These are phyloP conservation scores for Ciconia stormi DNA, from an alignment of 2,113 vertebrate genomes.

Conservation along the genomic window DNA sequence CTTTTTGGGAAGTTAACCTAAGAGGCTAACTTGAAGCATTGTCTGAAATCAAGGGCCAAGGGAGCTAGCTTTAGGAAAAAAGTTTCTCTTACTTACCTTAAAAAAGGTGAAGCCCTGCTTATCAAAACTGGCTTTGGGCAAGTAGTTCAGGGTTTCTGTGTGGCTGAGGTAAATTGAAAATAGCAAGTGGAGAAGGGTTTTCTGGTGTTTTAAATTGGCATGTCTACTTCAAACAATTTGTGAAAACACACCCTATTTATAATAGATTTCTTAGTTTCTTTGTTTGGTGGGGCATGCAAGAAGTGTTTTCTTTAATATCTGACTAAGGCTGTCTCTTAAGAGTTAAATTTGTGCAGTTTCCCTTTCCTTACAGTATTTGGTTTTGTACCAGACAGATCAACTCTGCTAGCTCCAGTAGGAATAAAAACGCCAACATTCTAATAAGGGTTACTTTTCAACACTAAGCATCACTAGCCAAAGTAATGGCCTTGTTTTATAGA, in stretches of 20 bases:
- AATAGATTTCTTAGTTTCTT: not conserved
- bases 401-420: not conserved
- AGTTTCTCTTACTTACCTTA: not conserved
- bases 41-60: not conserved
- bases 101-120: not conserved
- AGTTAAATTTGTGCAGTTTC: not conserved
- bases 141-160: not conserved
- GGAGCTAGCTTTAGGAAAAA: not conserved
- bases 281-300: not conserved
- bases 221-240: not conserved
- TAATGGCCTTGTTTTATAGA: not conserved
- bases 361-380: not conserved
- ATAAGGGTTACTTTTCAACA: not conserved
- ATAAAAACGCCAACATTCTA: not conserved
- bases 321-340: not conserved
- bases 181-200: not conserved
- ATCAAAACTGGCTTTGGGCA: not conserved
- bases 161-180: not conserved
- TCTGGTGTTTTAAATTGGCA: not conserved
- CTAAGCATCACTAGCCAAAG: not conserved
- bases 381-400: not conserved
- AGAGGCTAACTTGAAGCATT: not conserved
- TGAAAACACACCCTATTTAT: not conserved
- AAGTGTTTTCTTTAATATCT: not conserved
- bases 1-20: not conserved